Percentiles rank a stretch among this genome's conserved stretches.
Conservation (phyloP, 23 tunicate species). For the Phallusia fumigata region DNA sequence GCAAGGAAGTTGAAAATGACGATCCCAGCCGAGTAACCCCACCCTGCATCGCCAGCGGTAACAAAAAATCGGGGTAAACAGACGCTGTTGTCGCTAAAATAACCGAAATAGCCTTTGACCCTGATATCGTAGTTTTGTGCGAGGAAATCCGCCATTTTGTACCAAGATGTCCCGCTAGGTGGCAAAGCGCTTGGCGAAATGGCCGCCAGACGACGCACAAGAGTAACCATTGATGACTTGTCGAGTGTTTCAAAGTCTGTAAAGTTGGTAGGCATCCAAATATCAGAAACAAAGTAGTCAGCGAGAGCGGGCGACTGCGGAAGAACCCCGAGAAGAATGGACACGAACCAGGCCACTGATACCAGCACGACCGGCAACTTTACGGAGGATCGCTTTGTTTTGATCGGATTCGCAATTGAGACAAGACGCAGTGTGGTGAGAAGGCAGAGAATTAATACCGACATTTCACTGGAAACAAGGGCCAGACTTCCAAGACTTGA, state of each 20-base stretch:
- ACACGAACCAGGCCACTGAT: slow-evolving; percentile 38
- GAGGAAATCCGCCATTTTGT: slow-evolving; percentile 23
- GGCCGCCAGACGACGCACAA: slow-evolving; percentile 39
- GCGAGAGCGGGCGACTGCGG: slow-evolving; percentile 17
- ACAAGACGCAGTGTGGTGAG: slow-evolving; percentile 62
- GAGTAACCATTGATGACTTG: slow-evolving; percentile 1
- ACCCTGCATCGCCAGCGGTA: slow-evolving; percentile 61
- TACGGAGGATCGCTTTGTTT: slow-evolving; percentile 33
- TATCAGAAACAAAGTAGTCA: slow-evolving; percentile 46
- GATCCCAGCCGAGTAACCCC: slow-evolving; percentile 70
- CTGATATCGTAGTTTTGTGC: slow-evolving; percentile 21
- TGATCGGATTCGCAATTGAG: slow-evolving; percentile 61
- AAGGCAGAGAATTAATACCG: slow-evolving; percentile 57
- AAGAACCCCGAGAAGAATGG: slow-evolving; percentile 32
- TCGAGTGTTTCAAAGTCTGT: slow-evolving; percentile 12
- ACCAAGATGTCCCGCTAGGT: slow-evolving; percentile 23
- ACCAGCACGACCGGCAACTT: slow-evolving; percentile 32
- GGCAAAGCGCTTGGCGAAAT: slow-evolving; percentile 2
- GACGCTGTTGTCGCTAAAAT: slow-evolving; percentile 82
- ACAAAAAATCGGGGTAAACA: slow-evolving; percentile 81
- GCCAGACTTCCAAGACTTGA: slow-evolving; percentile 60
- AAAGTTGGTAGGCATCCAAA: slow-evolving; percentile 54
- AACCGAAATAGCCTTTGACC: slow-evolving; percentile 53
- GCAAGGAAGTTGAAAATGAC: slow-evolving; percentile 68
- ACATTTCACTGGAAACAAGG: slow-evolving; percentile 61